A percentile compares a stretch with the other conserved stretches of the same genome.
phyloP scores from a whole-genome alignment of 2,113 vertebrate genomes.

The Mastomys natalensis region DNA sequence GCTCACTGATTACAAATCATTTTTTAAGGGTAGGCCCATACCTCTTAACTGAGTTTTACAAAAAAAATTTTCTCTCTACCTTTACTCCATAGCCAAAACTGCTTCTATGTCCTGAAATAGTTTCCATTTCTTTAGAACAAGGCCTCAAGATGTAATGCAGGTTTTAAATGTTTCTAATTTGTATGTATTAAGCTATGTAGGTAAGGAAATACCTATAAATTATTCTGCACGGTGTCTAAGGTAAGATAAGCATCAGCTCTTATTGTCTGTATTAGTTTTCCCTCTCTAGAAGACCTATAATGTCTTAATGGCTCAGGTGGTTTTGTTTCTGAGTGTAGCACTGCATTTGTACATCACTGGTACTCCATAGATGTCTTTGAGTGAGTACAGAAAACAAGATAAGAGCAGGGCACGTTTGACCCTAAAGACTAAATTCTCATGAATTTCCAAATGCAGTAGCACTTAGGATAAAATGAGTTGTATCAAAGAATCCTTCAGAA shows the following conservation, averaged over 20 bases:
- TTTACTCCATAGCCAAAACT: background rate
- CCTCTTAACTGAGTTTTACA: background rate
- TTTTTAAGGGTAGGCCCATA: background rate
- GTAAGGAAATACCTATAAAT: background rate
- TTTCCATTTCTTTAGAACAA: background rate
- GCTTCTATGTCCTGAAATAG: background rate
- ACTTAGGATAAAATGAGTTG: background rate
- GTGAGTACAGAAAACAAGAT: background rate
- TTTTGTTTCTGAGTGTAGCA: background rate
- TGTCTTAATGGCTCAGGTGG: background rate
- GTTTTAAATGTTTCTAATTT: conserved; percentile 8
- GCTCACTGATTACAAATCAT: too few species aligned
- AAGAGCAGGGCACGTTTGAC: background rate
- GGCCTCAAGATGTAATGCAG: background rate
- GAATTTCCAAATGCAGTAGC: background rate
- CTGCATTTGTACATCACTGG: background rate
- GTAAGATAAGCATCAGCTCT: background rate
- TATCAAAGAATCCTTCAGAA: background rate
- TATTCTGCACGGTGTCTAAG: background rate
- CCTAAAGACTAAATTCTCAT: background rate
- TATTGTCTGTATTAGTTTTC: background rate
- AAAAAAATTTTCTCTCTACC: background rate
- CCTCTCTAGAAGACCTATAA: background rate
- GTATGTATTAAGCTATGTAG: background rate
- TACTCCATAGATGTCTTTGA: background rate